Evolutionary conservation across 2,797 vertebrate genomes (phyloP).

Genomic region (Delichon dasypus): DNA sequence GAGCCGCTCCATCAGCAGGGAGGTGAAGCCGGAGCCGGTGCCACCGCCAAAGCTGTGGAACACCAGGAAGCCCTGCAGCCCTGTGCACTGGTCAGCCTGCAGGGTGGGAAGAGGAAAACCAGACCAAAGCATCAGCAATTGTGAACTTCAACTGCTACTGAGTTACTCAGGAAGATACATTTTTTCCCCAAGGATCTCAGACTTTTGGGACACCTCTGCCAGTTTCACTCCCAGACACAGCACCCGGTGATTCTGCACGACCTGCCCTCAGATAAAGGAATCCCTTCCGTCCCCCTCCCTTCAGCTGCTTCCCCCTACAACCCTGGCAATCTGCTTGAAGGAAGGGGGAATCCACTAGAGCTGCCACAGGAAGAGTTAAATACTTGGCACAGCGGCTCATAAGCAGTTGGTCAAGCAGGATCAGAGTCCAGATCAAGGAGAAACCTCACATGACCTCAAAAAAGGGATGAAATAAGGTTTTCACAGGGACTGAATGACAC

Average conservation of each 20-base stretch:
- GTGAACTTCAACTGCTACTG: background rate
- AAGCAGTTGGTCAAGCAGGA: background rate
- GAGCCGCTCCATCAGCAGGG: slow-evolving; percentile 64
- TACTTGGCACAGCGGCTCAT: background rate
- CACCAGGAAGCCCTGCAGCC: slow-evolving; percentile 84
- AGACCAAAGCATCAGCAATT: background rate
- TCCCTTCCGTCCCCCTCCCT: background rate
- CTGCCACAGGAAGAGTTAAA: background rate
- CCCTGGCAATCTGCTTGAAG: background rate
- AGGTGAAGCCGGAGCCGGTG: slow-evolving; percentile 80
- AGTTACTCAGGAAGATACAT: fast-evolving
- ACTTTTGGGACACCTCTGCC: no score
- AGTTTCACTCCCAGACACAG: background rate
- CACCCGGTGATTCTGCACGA: no score
- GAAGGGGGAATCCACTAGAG: background rate
- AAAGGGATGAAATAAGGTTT: background rate
- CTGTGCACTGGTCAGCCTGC: slow-evolving; percentile 75
- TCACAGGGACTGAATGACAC: background rate
- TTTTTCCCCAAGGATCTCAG: no score
- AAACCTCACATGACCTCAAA: background rate
- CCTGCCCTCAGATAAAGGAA: background rate
- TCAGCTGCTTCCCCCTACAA: background rate
- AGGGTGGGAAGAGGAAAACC: background rate
- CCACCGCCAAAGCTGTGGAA: slow-evolving; percentile 85
- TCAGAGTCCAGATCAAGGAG: background rate